Base-by-base conservation (phyloP, 92 coral and sea anemone genomes). In the Montipora capitata region DNA sequence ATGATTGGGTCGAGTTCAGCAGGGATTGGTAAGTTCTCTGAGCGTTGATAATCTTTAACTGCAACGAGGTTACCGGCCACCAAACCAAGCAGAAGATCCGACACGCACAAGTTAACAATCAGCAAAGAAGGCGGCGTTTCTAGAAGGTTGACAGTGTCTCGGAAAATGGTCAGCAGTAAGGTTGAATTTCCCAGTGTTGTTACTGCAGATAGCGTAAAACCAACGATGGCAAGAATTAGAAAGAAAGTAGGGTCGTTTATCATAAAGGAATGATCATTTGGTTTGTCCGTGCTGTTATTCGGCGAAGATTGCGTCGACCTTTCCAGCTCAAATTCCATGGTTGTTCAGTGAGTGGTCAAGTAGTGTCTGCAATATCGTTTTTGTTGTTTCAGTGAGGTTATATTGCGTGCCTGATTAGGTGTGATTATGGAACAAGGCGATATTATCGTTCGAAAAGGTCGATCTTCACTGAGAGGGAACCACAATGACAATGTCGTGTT, bases 41-140 rank as follows among this genome's bases (percentile, higher is more conserved):
- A 83, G 45, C 42, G 35, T 9, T 20, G 64, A 13, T 16, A 38
- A 56, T 72, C 88, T 10, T 35, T 45, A 18, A 73, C 72, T 13
- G 69, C 72, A 12, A 83, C 88, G 42, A 62, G 65, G 12, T 57
- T 56, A 7, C 80, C 80, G 64, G 75, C 73, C 8, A 83, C 70
- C 12, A 74, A 39, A 4, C 88, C 88, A 0, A 83, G 40, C 4
- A 83, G 44, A 14, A 83, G 17, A 43, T 83, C 88, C 2, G 88
- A 72, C 49, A 43, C 72, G 72, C 80, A 64, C 3, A 83, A 44
- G 41, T 61, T 73, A 5, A 77, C 80, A 15, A 83, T 72, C 63
- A 83, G 67, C 20, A 83, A 58, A 3, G 80, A 70, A 2, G 88
- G 65, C 35, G 88, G 88, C 16, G 80, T 72, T 20, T 76, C 62